phyloP scores from a whole-genome alignment of 2,888 invertebrate genomes.

The Xestia sexstrigata region DNA sequence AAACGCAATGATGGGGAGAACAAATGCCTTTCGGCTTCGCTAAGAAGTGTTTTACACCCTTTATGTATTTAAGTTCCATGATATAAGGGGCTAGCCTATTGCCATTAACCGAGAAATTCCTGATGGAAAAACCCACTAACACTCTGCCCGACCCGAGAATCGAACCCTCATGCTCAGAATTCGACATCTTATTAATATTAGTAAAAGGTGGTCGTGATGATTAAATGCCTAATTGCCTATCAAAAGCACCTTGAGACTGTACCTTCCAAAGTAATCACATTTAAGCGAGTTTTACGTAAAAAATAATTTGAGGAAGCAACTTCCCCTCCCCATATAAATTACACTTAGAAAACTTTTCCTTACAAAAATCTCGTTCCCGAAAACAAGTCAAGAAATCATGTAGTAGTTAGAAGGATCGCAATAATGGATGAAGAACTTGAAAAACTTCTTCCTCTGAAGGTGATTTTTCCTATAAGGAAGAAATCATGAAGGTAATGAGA shows the following conservation, averaged over 20 bases:
- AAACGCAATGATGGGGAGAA: no score
- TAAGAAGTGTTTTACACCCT: no score
- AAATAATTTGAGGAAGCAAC: slow-evolving; percentile 9
- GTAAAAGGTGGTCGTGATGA: not conserved
- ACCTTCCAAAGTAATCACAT: slow-evolving; percentile 7
- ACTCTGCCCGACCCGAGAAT: no score
- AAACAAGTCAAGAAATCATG: slow-evolving; percentile 37
- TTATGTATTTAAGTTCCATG: no score
- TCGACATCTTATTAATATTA: not conserved
- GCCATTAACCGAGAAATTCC: no score
- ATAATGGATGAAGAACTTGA: slow-evolving; percentile 28
- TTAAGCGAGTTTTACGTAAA: not conserved
- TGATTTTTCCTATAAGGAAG: not conserved
- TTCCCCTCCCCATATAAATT: slow-evolving; percentile 26
- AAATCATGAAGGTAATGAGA: slow-evolving; percentile 3
- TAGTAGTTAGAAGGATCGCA: slow-evolving; percentile 8
- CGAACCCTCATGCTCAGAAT: no score
- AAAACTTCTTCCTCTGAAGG: slow-evolving; percentile 13
- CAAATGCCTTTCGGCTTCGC: no score
- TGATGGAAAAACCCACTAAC: no score
- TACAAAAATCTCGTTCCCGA: not conserved
- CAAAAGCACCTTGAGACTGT: not conserved
- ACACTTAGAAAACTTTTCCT: slow-evolving; percentile 16
- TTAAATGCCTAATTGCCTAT: not conserved
- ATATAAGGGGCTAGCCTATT: no score